phyloP scores from a whole-genome alignment of 2,888 invertebrate species.

The Mythimna pallens region DNA sequence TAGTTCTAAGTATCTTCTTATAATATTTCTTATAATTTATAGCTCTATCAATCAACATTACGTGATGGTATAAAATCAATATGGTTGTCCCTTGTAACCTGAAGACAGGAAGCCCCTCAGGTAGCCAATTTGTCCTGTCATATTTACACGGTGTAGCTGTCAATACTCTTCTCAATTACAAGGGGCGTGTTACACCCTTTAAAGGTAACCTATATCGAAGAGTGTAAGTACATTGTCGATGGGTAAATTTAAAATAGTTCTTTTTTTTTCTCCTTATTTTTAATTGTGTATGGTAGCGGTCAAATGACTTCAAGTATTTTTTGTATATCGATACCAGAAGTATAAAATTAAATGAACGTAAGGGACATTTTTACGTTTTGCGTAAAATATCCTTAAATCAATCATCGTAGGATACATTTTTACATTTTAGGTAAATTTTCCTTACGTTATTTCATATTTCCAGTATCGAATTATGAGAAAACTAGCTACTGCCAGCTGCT shows the following conservation, averaged over 20 bases:
- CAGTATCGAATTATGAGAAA: too few relatives aligned
- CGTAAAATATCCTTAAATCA: too few relatives aligned
- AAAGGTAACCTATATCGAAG: slow-evolving; percentile 26
- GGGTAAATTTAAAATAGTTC: not conserved
- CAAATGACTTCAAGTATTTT: too few relatives aligned
- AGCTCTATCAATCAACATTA: slow-evolving; percentile 33
- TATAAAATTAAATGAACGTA: too few relatives aligned
- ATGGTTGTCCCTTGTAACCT: slow-evolving; percentile 49
- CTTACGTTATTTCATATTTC: too few relatives aligned
- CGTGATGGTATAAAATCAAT: slow-evolving; percentile 42
- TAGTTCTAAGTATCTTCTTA: not conserved
- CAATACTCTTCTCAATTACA: slow-evolving; percentile 38
- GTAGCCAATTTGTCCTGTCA: slow-evolving; percentile 60
- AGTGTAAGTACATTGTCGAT: slow-evolving; percentile 4
- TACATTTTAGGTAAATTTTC: too few relatives aligned
- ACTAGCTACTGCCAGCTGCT: too few relatives aligned
- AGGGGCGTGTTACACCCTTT: slow-evolving; percentile 33
- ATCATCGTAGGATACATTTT: too few relatives aligned
- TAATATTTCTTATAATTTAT: too few relatives aligned
- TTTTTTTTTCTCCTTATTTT: not conserved
- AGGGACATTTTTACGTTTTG: too few relatives aligned
- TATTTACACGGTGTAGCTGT: slow-evolving; percentile 61
- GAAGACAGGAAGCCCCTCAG: slow-evolving; percentile 53
- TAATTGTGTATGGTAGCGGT: not conserved
- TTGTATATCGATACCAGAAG: too few relatives aligned